Evolutionary conservation across 23 tunicate species (phyloP), one percentile per base, ranked within the genome.

Genomic region (Ciona savignyi): DNA sequence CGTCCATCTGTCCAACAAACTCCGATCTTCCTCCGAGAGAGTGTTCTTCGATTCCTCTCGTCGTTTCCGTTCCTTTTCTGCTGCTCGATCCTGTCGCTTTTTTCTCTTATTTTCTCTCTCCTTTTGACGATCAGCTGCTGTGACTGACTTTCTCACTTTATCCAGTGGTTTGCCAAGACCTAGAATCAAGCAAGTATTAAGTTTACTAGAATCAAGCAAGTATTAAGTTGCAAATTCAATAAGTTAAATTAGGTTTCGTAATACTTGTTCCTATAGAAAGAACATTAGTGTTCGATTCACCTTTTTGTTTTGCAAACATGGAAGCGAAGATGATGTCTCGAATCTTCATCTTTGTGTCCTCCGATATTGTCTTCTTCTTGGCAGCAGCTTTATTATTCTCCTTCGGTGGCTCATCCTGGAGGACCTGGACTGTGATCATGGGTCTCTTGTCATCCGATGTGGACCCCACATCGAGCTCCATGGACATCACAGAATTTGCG

Each of bases 251-350:
- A 22, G 21, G 56, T 70, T 29, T 51, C 20, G 61, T 49, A 49
- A 49, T 11, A 64, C n/a, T 77, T 77, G 19, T 4, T 51, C 2
- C 29, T 51, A 2, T 33, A 32, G 25, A 31, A n/a, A n/a, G n/a
- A n/a, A n/a, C n/a, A n/a, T n/a, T n/a, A n/a, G n/a, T n/a, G n/a
- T n/a, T n/a, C n/a, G n/a, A n/a, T 34, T 35, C 63, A 90, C 97
- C 97, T 79, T 91, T 91, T 63, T 91, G 89, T 51, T 91, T 91
- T 0, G 97, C 90, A 25, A 91, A 60, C 91, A 84, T 91, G 24
- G 85, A 85, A 6, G 97, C 91, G 34, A 91, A 80, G 9, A 91
- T 80, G 19, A 82, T 70, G 67, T 91, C 97, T 65, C 97, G 66
- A 11, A 91, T 70, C 61, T 77, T 80, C 76, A 85, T 80, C 62